These are phyloP conservation scores for Machimus atricapillus DNA, from an alignment of 2,888 invertebrate species.

Conservation along the genomic window DNA sequence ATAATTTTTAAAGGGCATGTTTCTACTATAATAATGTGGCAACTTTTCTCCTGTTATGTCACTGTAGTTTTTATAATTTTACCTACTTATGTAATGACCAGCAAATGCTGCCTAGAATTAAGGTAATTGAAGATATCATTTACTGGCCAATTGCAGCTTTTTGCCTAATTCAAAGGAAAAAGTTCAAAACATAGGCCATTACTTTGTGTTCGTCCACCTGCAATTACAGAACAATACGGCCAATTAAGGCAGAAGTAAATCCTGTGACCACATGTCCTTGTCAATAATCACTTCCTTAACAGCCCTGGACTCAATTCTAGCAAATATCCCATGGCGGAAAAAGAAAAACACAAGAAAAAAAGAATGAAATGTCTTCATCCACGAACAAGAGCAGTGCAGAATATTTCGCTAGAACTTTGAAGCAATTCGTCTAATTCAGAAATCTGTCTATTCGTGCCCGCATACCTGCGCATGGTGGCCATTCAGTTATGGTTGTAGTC, in stretches of 20 bases:
- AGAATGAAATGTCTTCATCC: neutral
- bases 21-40: too few relatives aligned
- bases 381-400: neutral
- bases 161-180: neutral
- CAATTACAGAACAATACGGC: slow-evolving; percentile 21
- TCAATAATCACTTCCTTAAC: neutral
- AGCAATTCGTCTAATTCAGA: slow-evolving; percentile 12
- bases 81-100: neutral
- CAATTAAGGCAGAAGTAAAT: neutral
- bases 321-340: neutral
- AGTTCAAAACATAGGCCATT: neutral
- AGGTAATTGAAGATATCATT: neutral
- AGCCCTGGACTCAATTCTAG: neutral
- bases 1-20: too few relatives aligned
- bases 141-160: neutral
- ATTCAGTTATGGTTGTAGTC: neutral
- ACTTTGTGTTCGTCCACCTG: neutral
- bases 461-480: neutral
- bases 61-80: neutral
- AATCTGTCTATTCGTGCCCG: neutral
- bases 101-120: neutral
- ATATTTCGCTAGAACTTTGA: neutral
- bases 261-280: neutral
- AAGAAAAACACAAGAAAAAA: neutral
- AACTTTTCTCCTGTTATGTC: neutral